These are phyloP conservation scores for Rhagoletis zephyria DNA, from an alignment of 1,140 invertebrate genomes.

Conservation along the genomic window DNA sequence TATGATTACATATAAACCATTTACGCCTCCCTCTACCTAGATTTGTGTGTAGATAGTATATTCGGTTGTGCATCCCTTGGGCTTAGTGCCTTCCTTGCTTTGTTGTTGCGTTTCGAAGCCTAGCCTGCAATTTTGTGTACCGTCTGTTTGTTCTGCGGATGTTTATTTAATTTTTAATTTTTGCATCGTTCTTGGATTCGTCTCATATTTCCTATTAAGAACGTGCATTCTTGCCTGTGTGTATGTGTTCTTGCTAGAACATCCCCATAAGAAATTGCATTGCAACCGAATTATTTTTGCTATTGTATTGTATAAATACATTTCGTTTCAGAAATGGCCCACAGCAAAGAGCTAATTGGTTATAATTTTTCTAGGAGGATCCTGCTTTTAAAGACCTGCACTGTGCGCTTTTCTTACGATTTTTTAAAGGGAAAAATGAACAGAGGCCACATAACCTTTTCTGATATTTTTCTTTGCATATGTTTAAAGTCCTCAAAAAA, in stretches of 20 bases:
- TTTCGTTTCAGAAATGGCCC: no score
- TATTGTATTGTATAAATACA: no score
- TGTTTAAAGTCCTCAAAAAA: no score
- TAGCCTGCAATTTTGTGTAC: background rate
- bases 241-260: background rate
- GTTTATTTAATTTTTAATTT: background rate
- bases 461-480: no score
- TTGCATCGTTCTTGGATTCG: constrained; percentile 7
- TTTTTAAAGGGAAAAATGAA: no score
- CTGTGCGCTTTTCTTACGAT: no score
- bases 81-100: background rate
- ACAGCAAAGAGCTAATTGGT: no score
- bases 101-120: background rate
- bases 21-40: constrained; percentile 18
- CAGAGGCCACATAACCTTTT: no score
- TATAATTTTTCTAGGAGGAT: no score
- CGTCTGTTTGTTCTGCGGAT: background rate
- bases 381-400: no score
- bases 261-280: background rate
- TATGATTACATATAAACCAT: constrained; percentile 41
- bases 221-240: background rate
- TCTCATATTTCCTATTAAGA: constrained; percentile 11
- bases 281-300: no score
- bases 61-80: background rate
- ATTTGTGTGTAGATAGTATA: background rate